Evolutionary conservation across 1,140 invertebrate genomes (phyloP).

Genomic region (Agrypnia vestita): DNA sequence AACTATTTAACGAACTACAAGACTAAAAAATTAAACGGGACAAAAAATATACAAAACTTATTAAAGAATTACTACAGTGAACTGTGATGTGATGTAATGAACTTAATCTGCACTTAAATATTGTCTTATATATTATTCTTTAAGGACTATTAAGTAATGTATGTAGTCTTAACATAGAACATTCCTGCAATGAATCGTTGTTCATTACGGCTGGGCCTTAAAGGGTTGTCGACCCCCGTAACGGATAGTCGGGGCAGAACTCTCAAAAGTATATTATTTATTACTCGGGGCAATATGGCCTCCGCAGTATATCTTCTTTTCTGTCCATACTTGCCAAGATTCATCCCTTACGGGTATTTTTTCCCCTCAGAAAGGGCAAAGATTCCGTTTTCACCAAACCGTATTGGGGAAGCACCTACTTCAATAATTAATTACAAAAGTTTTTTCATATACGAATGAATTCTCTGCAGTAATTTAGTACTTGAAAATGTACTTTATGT

Average conservation of each 20-base stretch:
- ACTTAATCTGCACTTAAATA: too few relatives aligned
- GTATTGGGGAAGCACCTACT: not conserved
- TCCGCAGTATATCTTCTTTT: not conserved
- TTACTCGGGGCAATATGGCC: not conserved
- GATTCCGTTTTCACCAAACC: not conserved
- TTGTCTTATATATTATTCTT: too few relatives aligned
- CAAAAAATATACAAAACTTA: too few relatives aligned
- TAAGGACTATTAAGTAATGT: too few relatives aligned
- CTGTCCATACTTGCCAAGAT: constrained; percentile 2
- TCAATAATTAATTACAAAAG: not conserved
- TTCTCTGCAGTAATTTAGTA: too few relatives aligned
- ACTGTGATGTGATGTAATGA: too few relatives aligned
- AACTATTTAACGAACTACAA: too few relatives aligned
- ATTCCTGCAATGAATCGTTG: too few relatives aligned
- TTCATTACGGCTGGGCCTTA: not conserved
- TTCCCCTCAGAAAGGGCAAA: not conserved
- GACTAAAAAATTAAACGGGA: too few relatives aligned
- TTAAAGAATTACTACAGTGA: too few relatives aligned
- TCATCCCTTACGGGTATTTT: not conserved
- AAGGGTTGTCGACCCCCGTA: not conserved
- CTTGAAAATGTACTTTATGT: too few relatives aligned
- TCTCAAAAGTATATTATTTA: constrained; percentile 10
- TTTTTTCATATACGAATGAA: not conserved
- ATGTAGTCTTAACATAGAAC: too few relatives aligned
- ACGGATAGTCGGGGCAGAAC: not conserved